Percentiles rank a stretch among this genome's conserved stretches.
phyloP scores from a whole-genome alignment of 1,140 invertebrate species.

The Drosophila nasuta region DNA sequence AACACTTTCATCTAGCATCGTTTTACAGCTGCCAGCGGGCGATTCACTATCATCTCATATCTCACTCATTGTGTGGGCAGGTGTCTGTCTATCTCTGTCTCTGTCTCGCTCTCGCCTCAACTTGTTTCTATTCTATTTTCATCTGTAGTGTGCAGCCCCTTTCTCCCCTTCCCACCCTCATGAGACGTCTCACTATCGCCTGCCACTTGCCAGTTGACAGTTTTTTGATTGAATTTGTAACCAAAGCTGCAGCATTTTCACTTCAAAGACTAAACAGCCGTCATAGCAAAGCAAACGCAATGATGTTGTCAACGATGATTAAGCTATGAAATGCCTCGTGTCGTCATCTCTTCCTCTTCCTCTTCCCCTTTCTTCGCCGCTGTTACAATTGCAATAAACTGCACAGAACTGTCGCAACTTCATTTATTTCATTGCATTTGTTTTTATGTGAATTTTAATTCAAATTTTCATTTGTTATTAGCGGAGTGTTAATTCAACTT shows the following conservation, averaged over 20 bases:
- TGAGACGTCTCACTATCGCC: no score
- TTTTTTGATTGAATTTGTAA: slow-evolving; percentile 79
- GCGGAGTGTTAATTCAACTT: no score
- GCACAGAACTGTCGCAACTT: no score
- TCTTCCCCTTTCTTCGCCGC: background rate
- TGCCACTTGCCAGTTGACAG: slow-evolving; percentile 61
- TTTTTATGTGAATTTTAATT: no score
- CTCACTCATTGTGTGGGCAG: slow-evolving; percentile 38
- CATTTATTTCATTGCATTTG: no score
- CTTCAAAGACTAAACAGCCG: slow-evolving; percentile 62
- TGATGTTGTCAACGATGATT: slow-evolving; percentile 38
- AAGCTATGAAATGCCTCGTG: slow-evolving; percentile 2
- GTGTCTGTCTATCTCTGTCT: slow-evolving; percentile 22
- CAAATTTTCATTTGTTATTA: no score
- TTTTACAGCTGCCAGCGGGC: slow-evolving; percentile 48
- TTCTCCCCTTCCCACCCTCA: background rate
- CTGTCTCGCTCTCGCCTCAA: background rate
- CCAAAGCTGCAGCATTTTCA: slow-evolving; percentile 68
- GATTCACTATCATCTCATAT: slow-evolving; percentile 18
- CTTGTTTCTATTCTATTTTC: slow-evolving; percentile 17
- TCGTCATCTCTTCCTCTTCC: background rate
- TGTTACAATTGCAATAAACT: no score
- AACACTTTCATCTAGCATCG: slow-evolving; percentile 79
- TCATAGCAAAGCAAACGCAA: slow-evolving; percentile 10
- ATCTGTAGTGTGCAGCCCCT: background rate